These are phyloP conservation scores for Ormyrus thymus DNA, from an alignment of 2,888 invertebrate genomes.

Conservation along the genomic window DNA sequence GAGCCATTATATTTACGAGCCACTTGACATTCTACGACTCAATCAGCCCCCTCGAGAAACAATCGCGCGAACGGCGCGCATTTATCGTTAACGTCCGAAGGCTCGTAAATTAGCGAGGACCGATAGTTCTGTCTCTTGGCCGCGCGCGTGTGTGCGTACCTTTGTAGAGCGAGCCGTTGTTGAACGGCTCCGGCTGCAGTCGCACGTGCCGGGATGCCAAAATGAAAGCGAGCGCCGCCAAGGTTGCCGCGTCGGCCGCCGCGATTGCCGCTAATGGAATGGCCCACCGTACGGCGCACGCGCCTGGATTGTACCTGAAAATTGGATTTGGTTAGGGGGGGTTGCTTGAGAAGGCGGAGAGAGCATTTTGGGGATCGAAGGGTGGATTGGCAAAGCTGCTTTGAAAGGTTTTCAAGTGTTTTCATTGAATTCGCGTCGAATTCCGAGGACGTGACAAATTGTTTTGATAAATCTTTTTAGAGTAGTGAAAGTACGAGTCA, in stretches of 20 bases:
- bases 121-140: neutral
- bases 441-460: too few relatives aligned
- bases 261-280: constrained; percentile 94
- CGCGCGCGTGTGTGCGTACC: constrained; percentile 72
- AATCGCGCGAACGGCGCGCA: neutral
- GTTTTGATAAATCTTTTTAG: too few relatives aligned
- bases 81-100: neutral
- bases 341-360: too few relatives aligned
- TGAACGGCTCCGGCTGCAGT: constrained; percentile 86
- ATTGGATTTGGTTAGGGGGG: too few relatives aligned
- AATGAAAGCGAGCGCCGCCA: constrained; percentile 94
- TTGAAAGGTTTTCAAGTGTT: too few relatives aligned
- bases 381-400: too few relatives aligned
- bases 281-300: constrained; percentile 94
- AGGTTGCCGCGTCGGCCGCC: constrained; percentile 88
- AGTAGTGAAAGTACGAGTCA: too few relatives aligned
- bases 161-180: constrained; percentile 82
- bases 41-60: too few relatives aligned
- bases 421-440: too few relatives aligned
- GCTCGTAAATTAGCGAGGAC: constrained; percentile 15
- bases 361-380: too few relatives aligned
- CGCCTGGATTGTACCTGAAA: constrained; percentile 79
- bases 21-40: too few relatives aligned
- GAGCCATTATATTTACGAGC: too few relatives aligned
- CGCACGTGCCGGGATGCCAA: constrained; percentile 92